These are phyloP conservation scores for Diplazon laetatorius DNA, from an alignment of 2,888 invertebrate genomes.

Conservation along the genomic window DNA sequence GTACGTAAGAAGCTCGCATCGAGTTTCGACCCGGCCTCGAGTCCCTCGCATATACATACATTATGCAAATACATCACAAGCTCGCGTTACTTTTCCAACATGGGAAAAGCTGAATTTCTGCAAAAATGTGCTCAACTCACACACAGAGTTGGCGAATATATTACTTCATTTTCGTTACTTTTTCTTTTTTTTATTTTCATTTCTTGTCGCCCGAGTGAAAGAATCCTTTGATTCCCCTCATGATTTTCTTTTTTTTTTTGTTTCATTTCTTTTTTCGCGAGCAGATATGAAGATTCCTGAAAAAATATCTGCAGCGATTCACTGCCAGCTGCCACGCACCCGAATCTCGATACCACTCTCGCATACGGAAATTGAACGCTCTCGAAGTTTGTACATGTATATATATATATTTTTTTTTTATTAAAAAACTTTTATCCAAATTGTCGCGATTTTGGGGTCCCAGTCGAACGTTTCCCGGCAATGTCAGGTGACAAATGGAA, in stretches of 20 bases:
- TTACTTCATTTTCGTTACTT: constrained; percentile 53
- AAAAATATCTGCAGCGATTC: constrained; percentile 44
- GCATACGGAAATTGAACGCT: constrained; percentile 18
- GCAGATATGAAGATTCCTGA: constrained; percentile 46
- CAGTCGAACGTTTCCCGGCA: no score
- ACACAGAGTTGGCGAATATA: constrained; percentile 60
- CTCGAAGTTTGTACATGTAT: not conserved
- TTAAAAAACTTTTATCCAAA: not conserved
- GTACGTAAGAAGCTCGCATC: constrained; percentile 24
- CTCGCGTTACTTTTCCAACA: constrained; percentile 50
- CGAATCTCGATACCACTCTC: constrained; percentile 33
- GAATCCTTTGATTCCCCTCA: constrained; percentile 48
- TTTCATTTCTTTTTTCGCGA: no score
- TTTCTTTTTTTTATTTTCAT: constrained; percentile 33
- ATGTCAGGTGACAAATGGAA: not conserved
- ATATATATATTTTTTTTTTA: constrained; percentile 3
- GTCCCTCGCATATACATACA: constrained; percentile 60
- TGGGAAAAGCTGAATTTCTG: constrained; percentile 58
- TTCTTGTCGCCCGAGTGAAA: constrained; percentile 3
- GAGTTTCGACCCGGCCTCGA: constrained; percentile 21
- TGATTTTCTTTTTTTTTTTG: constrained; percentile 32
- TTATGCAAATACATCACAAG: constrained; percentile 64
- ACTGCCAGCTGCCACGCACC: constrained; percentile 33
- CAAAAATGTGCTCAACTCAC: constrained; percentile 63
- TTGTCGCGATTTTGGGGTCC: not conserved